Evolutionary conservation across 2,797 vertebrate genomes (phyloP).

Genomic region (Protosalanx chinensis): DNA sequence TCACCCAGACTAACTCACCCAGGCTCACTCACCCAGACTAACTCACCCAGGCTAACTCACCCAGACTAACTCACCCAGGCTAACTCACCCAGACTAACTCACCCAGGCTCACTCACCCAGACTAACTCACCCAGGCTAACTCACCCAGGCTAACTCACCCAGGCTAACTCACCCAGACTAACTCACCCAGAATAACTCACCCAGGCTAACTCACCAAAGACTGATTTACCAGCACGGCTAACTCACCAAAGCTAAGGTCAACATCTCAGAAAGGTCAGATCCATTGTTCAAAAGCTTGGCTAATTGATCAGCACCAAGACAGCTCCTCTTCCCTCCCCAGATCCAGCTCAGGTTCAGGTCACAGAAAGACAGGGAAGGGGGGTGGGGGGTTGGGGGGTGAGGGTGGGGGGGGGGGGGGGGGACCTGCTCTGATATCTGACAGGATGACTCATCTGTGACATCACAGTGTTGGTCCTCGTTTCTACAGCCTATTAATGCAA

Average conservation of each 20-base stretch:
- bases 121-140: not conserved
- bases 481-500: slow-evolving; percentile 2
- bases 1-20: not conserved
- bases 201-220: not conserved
- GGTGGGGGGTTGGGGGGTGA: no score
- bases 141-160: not conserved
- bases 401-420: no score
- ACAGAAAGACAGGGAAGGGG: no score
- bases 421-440: not conserved
- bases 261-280: no score
- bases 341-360: no score
- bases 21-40: not conserved
- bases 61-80: no score
- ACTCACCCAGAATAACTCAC: not conserved
- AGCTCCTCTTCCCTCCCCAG: no score
- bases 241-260: no score
- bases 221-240: not conserved
- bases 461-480: not conserved
- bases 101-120: no score
- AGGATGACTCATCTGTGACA: slow-evolving; percentile 8
- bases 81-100: no score
- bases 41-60: not conserved
- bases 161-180: not conserved
- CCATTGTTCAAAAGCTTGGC: no score
- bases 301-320: no score